phyloP scores from a whole-genome alignment of 2,888 invertebrate genomes.

The Strigamia maritima region DNA sequence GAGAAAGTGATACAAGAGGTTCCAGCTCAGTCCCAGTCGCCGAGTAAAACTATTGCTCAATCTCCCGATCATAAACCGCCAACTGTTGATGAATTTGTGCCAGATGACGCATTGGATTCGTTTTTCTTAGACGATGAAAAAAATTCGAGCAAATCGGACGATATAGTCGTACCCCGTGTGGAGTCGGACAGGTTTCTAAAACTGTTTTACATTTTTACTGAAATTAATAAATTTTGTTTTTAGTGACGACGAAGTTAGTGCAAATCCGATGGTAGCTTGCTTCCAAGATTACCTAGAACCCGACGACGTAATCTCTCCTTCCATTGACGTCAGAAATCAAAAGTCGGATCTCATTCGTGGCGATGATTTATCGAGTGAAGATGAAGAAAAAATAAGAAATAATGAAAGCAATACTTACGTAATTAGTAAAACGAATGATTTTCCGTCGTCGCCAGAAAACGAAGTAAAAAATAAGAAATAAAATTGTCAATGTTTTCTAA shows the following conservation, averaged over 20 bases:
- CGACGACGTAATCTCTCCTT: conserved; percentile 54
- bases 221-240: conserved; percentile 52
- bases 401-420: not conserved
- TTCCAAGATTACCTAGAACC: conserved; percentile 80
- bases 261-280: conserved; percentile 76
- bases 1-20: not conserved
- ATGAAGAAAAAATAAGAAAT: not conserved
- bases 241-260: conserved; percentile 56
- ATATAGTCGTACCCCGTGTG: not conserved
- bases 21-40: conserved; percentile 35
- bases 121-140: conserved; percentile 68
- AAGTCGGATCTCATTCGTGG: not conserved
- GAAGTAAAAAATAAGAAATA: too few species aligned
- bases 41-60: conserved; percentile 50
- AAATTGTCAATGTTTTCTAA: too few species aligned
- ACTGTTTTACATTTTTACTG: not conserved
- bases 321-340: not conserved
- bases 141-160: conserved; percentile 50
- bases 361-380: conserved; percentile 34
- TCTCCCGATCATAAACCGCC: conserved; percentile 51
- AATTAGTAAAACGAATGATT: not conserved
- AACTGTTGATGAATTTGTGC: conserved; percentile 69
- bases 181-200: conserved; percentile 9
- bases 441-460: not conserved
- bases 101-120: conserved; percentile 66